Evolutionary conservation across 2,797 vertebrate genomes (phyloP).

Genomic region (Acestrorhynchus altus): DNA sequence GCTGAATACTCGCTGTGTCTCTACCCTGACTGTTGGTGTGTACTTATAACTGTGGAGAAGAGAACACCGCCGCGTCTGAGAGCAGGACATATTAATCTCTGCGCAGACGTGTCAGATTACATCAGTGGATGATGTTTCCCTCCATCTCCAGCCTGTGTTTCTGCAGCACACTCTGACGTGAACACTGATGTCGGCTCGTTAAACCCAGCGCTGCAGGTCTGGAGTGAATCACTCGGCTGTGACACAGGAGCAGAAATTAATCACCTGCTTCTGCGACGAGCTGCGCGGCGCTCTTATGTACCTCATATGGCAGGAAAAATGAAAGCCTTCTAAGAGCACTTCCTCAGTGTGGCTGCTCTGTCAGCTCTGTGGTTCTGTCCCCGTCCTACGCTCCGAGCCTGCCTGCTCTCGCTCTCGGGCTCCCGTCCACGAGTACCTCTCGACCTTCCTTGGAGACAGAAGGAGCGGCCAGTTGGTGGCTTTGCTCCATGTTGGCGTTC

Average conservation of each 20-base stretch:
- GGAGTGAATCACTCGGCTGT: background rate
- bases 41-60: background rate
- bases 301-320: background rate
- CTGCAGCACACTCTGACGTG: conserved; percentile 5
- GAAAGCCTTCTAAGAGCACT: background rate
- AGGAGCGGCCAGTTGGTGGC: background rate
- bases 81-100: background rate
- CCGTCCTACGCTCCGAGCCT: background rate
- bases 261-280: background rate
- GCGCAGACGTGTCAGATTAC: conserved; percentile 26
- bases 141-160: background rate
- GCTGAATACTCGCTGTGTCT: no score
- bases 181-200: conserved; percentile 4
- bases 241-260: conserved; percentile 3
- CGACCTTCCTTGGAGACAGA: background rate
- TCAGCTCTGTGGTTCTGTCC: background rate
- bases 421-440: background rate
- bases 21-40: background rate
- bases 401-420: background rate
- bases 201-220: background rate
- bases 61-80: conserved; percentile 5
- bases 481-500: background rate
- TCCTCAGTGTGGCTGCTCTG: no score
- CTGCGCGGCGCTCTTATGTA: background rate
- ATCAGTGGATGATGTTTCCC: background rate